Evolutionary conservation across 2,888 invertebrate species (phyloP).

Genomic region (Cactoblastis cactorum): DNA sequence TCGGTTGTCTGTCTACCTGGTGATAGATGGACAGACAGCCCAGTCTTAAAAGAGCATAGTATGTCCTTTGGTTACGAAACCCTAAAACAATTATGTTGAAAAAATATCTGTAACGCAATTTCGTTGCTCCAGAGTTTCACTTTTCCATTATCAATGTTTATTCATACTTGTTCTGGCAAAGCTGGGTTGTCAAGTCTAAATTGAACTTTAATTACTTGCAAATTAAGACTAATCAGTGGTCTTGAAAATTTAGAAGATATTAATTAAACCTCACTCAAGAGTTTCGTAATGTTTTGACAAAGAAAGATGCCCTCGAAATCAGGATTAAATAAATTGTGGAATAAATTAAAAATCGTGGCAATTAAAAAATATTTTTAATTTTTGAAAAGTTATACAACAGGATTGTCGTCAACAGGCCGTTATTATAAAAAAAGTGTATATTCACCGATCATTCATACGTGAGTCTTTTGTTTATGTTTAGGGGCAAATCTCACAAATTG

Average conservation of each 20-base stretch:
- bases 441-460: too few species aligned
- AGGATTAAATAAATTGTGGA: not conserved
- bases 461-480: too few species aligned
- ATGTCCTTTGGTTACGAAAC: too few species aligned
- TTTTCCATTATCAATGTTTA: not conserved
- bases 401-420: too few species aligned
- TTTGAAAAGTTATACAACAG: too few species aligned
- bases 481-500: too few species aligned
- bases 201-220: slow-evolving; percentile 29
- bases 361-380: too few species aligned
- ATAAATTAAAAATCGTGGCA: not conserved
- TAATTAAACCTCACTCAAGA: slow-evolving; percentile 22
- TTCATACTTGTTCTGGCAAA: not conserved
- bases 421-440: too few species aligned
- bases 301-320: not conserved
- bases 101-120: not conserved
- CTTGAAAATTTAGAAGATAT: slow-evolving; percentile 24
- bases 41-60: too few species aligned
- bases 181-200: slow-evolving; percentile 21
- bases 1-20: too few species aligned
- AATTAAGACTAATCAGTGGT: slow-evolving; percentile 26
- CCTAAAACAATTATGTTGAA: too few species aligned
- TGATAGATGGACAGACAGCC: too few species aligned
- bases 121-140: not conserved
- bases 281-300: slow-evolving; percentile 20